Base-by-base conservation (phyloP, 2,113 vertebrate genomes). In the Cebus imitator region DNA sequence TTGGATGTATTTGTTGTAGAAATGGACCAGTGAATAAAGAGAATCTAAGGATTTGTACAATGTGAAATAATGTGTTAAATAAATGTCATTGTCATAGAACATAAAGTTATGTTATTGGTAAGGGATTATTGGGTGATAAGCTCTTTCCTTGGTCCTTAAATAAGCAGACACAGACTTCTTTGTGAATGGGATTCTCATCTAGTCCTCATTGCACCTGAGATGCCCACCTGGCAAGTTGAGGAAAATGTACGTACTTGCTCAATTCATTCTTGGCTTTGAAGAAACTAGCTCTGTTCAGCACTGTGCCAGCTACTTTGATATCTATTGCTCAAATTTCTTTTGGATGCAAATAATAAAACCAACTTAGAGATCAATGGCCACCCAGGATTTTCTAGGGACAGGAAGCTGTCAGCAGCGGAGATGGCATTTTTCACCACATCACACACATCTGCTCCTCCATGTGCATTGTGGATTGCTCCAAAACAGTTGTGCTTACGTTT, bases 1-100 rank as follows among this genome's bases (percentile, higher is more conserved):
- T 97, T 96, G 97, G 98, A 98, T 98, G 98, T 99, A 99, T 99
- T 99, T 99, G 99, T 98, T 99, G 98, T 99, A 99, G 99, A 99
- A 99, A 99, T 97, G 99, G 99, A 99, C 99, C 99, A 99, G 99
- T 99, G 98, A 98, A 98, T 96, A 95, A 98, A 98, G 79, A 98
- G 93, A 98, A 98, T 98, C 94, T 98, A 98, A 99, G 97, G 98
- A 94, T 99, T 99, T 99, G 98, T 99, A 98, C 96, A 98, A 99
- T 99, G 98, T 99, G 98, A 98, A 99, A 98, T 98, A 98, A 96
- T 95, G 98, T 98, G 98, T 98, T 98, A 98, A 99, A 99, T 99
- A 99, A 99, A 99, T 98, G 98, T 99, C 98, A 97, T 98, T 99
- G 98, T 98, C 97, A 97, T 98, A 94, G 94, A 98, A 97, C 83